A percentile compares a stretch with the other conserved stretches of the same genome.
These are phyloP conservation scores for Drosophila triauraria DNA, from an alignment of 1,140 invertebrate species.

Conservation along the genomic window DNA sequence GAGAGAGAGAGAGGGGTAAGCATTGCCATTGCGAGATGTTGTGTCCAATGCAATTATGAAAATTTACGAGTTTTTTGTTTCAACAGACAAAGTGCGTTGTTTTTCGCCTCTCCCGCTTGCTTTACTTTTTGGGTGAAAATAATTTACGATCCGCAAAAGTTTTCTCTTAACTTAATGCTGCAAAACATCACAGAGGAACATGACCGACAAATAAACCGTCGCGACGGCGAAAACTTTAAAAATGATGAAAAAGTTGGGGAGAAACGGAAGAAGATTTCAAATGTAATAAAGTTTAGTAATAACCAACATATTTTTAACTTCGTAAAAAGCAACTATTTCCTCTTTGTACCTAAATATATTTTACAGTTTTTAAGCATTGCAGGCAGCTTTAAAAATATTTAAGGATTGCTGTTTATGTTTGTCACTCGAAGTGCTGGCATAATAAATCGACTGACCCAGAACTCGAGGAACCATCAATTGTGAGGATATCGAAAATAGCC, in stretches of 20 bases:
- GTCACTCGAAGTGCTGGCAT: neutral
- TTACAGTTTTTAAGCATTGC: neutral
- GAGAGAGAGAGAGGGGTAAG: slow-evolving; percentile 1
- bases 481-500: neutral
- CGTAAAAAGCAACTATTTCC: too few relatives aligned
- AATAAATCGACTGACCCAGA: slow-evolving; percentile 20
- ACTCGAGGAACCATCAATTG: slow-evolving; percentile 18
- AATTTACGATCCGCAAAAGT: slow-evolving; percentile 74
- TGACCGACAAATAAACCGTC: slow-evolving; percentile 1
- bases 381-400: neutral
- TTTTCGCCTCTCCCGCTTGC: slow-evolving; percentile 7
- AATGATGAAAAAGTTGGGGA: neutral
- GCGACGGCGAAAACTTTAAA: neutral
- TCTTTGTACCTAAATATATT: neutral
- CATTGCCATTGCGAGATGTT: slow-evolving; percentile 44
- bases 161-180: slow-evolving; percentile 50
- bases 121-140: slow-evolving; percentile 50
- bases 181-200: slow-evolving; percentile 30
- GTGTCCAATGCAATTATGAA: slow-evolving; percentile 77
- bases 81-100: slow-evolving; percentile 51
- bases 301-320: too few relatives aligned
- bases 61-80: slow-evolving; percentile 75
- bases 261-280: too few relatives aligned
- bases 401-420: neutral
- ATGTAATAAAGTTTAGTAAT: neutral